phyloP scores from a whole-genome alignment of 2,888 invertebrate species.

The Cerastoderma edule region DNA sequence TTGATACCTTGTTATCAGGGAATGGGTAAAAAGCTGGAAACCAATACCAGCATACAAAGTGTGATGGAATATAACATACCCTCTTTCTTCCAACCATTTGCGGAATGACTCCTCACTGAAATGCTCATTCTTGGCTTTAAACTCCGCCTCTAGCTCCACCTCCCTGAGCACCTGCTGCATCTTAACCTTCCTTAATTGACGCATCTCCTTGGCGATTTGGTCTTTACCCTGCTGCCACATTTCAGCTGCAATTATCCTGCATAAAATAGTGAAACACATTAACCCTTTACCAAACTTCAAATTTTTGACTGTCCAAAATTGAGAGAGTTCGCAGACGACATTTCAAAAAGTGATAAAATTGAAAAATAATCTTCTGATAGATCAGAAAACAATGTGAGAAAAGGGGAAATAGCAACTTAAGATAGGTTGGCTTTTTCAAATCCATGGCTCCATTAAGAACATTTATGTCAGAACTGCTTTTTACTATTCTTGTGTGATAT shows the following conservation, averaged over 20 bases:
- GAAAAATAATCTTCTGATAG: background rate
- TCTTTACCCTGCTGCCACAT: slow-evolving; percentile 83
- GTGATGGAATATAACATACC: slow-evolving; percentile 21
- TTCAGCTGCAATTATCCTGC: slow-evolving; percentile 82
- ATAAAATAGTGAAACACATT: too few species aligned
- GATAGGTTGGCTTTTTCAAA: too few species aligned
- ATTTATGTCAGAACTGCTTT: too few species aligned
- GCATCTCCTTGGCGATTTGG: slow-evolving; percentile 79
- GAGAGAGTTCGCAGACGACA: too few species aligned
- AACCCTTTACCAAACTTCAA: too few species aligned
- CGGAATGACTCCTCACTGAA: slow-evolving; percentile 80
- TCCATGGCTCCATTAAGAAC: too few species aligned
- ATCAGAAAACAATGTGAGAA: slow-evolving; percentile 3
- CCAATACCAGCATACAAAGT: too few species aligned
- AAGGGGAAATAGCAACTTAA: background rate
- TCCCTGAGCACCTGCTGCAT: slow-evolving; percentile 81
- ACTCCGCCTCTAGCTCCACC: slow-evolving; percentile 78
- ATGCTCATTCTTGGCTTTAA: slow-evolving; percentile 75
- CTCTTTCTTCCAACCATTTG: slow-evolving; percentile 72
- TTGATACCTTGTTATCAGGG: too few species aligned
- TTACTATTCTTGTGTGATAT: too few species aligned
- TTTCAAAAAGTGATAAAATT: too few species aligned
- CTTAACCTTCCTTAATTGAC: slow-evolving; percentile 77
- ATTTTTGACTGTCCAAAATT: too few species aligned
- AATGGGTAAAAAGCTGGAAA: too few species aligned